A percentile compares a stretch with the other conserved stretches of the same genome.
These are phyloP conservation scores for Maccullochella peelii DNA, from an alignment of 2,113 vertebrate genomes.

Conservation along the genomic window DNA sequence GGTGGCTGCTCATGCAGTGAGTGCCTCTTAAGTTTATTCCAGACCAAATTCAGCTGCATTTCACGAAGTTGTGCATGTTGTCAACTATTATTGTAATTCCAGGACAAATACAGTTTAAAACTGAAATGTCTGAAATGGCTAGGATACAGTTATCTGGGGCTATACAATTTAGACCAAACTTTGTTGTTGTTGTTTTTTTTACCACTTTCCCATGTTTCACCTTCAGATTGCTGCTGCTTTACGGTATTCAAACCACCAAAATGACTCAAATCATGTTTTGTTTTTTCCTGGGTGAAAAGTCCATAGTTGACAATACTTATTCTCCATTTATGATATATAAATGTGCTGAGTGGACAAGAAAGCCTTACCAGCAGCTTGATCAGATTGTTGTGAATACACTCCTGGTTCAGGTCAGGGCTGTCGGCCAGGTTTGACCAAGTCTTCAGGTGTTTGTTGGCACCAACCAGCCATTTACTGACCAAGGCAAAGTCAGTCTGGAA, in stretches of 20 bases:
- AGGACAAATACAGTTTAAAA: not conserved
- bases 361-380: slow-evolving; percentile 87
- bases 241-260: not conserved
- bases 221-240: not conserved
- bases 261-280: not conserved
- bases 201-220: not conserved
- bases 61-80: not conserved
- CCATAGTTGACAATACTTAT: not conserved
- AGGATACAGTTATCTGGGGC: too few relatives aligned
- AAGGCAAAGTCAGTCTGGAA: slow-evolving; percentile 85
- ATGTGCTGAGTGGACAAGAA: not conserved
- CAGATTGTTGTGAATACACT: slow-evolving; percentile 82
- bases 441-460: slow-evolving; percentile 85
- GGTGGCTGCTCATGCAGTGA: too few relatives aligned
- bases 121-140: not conserved
- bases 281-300: not conserved
- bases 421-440: slow-evolving; percentile 85
- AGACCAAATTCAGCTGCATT: too few relatives aligned
- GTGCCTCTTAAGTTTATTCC: too few relatives aligned
- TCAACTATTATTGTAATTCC: not conserved
- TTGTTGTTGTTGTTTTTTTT: not conserved
- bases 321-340: too few relatives aligned
- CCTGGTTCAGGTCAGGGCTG: slow-evolving; percentile 81
- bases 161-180: too few relatives aligned
- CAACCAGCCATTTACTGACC: slow-evolving; percentile 86